Conservation (phyloP, 2,888 invertebrate species). For the Mimachlamys varia region DNA sequence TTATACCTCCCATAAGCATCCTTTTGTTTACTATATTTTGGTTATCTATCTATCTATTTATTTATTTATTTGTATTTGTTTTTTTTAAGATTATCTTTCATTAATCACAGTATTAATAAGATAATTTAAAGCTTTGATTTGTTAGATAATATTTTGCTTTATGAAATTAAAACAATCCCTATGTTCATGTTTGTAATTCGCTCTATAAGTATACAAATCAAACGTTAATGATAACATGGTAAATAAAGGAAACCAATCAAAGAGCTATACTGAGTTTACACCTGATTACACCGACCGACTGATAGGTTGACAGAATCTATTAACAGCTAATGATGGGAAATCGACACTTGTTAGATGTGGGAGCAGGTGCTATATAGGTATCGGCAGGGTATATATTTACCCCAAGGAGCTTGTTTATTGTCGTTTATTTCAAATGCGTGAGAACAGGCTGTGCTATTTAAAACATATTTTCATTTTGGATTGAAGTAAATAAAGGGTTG, state of each 20-base stretch:
- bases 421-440: background rate
- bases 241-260: background rate
- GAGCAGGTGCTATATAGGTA: background rate
- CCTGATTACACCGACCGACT: background rate
- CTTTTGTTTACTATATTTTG: too few species aligned
- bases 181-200: too few species aligned
- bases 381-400: background rate
- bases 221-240: background rate
- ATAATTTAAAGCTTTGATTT: too few species aligned
- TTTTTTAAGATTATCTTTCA: too few species aligned
- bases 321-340: background rate
- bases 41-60: too few species aligned
- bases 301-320: slow-evolving; percentile 21
- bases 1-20: too few species aligned
- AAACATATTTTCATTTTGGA: too few species aligned
- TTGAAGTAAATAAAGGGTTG: too few species aligned
- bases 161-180: too few species aligned
- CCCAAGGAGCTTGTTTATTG: background rate
- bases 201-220: background rate
- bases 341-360: background rate
- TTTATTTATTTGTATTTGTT: too few species aligned
- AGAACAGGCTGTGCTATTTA: background rate
- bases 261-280: background rate
- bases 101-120: too few species aligned
- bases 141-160: too few species aligned